Percentiles rank a stretch among this genome's conserved stretches.
These are phyloP conservation scores for Andrena fulva DNA, from an alignment of 2,888 invertebrate genomes.

Conservation along the genomic window DNA sequence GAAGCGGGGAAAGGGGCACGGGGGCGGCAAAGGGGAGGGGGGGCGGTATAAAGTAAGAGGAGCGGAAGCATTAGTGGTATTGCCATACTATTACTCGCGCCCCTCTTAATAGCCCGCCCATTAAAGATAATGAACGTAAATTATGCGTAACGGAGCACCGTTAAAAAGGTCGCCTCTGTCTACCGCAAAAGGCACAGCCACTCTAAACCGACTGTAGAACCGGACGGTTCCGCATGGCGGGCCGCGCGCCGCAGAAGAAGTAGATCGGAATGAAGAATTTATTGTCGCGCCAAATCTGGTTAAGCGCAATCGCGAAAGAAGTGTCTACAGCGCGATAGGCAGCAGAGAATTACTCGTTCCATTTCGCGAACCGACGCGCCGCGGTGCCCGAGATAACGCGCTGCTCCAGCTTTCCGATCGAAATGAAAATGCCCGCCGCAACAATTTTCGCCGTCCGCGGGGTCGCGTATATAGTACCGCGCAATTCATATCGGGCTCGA, in stretches of 20 bases:
- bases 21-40: constrained; percentile 1
- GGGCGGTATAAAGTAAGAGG: constrained; percentile 57
- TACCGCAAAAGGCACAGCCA: constrained; percentile 63
- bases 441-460: too few species aligned
- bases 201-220: constrained; percentile 61
- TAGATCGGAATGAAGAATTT: constrained; percentile 55
- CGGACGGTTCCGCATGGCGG: constrained; percentile 43
- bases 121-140: constrained; percentile 78
- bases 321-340: neutral
- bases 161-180: constrained; percentile 74
- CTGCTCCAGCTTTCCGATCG: neutral
- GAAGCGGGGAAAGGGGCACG: constrained; percentile 7
- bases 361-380: neutral
- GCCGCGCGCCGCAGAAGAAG: constrained; percentile 38
- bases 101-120: constrained; percentile 75
- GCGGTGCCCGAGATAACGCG: too few species aligned
- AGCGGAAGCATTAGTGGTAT: constrained; percentile 71
- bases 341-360: neutral
- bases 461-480: too few species aligned
- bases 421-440: neutral
- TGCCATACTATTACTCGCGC: constrained; percentile 73
- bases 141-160: constrained; percentile 75
- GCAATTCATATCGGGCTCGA: neutral
- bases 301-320: neutral
- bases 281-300: constrained; percentile 30